Evolutionary conservation across 2,888 invertebrate genomes (phyloP).

Genomic region (Pterostichus niger): DNA sequence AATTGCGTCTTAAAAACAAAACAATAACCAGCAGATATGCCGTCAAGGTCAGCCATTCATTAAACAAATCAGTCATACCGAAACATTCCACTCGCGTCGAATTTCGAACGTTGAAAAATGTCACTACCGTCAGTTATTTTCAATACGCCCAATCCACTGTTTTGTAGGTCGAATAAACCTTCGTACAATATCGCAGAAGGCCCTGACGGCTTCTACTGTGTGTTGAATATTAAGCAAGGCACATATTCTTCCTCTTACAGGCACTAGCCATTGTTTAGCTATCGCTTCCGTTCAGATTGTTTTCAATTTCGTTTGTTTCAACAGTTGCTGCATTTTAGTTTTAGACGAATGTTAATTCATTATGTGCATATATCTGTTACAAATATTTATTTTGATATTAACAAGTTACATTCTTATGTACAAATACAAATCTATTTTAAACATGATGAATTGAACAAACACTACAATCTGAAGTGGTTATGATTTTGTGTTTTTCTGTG

Average conservation of each 20-base stretch:
- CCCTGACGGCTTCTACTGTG: slow-evolving; percentile 5
- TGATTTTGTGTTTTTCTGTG: neutral
- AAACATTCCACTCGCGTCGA: slow-evolving; percentile 8
- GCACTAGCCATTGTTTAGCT: slow-evolving; percentile 4
- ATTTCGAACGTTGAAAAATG: slow-evolving; percentile 22
- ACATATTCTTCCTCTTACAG: neutral
- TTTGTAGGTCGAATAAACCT: slow-evolving; percentile 8
- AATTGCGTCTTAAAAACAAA: slow-evolving; percentile 7
- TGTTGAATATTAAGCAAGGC: slow-evolving; percentile 25
- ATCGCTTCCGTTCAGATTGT: slow-evolving; percentile 19
- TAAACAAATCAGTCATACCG: slow-evolving; percentile 4
- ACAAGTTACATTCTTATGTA: too few relatives aligned
- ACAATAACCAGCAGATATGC: neutral
- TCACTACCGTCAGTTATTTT: neutral
- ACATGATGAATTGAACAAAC: too few relatives aligned
- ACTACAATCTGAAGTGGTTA: neutral
- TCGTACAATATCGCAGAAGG: slow-evolving; percentile 9
- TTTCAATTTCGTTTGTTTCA: slow-evolving; percentile 8
- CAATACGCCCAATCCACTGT: neutral
- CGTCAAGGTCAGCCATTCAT: slow-evolving; percentile 7
- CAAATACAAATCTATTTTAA: too few relatives aligned
- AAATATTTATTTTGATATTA: too few relatives aligned
- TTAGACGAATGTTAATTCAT: neutral
- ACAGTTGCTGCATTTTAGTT: neutral
- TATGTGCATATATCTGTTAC: neutral